These are phyloP conservation scores for Catharus minimus DNA, from an alignment of 2,113 vertebrate genomes.

Conservation along the genomic window DNA sequence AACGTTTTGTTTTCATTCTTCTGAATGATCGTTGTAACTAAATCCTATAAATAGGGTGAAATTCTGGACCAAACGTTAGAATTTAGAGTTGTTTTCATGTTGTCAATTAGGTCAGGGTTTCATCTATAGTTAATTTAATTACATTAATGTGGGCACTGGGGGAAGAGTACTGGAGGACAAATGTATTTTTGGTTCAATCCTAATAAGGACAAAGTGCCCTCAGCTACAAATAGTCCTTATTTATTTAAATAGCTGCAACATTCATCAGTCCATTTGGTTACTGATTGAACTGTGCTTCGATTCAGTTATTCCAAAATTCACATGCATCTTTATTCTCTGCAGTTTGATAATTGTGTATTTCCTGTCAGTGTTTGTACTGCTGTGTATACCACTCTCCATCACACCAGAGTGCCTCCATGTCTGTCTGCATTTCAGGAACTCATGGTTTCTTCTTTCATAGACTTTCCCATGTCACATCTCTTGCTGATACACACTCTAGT, in stretches of 20 bases:
- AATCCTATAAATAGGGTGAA: neutral
- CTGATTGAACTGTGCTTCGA: neutral
- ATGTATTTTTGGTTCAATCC: slow-evolving; percentile 24
- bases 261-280: neutral
- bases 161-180: neutral
- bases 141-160: neutral
- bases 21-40: neutral
- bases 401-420: neutral
- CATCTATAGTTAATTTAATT: neutral
- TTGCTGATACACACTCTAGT: neutral
- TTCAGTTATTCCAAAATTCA: neutral
- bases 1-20: neutral
- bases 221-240: neutral
- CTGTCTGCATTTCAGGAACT: neutral
- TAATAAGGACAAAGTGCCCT: slow-evolving; percentile 2
- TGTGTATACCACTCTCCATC: neutral
- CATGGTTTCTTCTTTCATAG: neutral
- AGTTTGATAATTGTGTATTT: neutral
- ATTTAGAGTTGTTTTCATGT: neutral
- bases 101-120: neutral
- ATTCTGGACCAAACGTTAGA: neutral
- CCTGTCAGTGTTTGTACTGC: neutral
- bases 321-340: neutral
- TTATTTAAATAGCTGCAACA: slow-evolving; percentile 9
- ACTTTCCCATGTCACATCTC: neutral